phyloP scores from a whole-genome alignment of 2,113 vertebrate genomes.

The Syngnathus floridae region DNA sequence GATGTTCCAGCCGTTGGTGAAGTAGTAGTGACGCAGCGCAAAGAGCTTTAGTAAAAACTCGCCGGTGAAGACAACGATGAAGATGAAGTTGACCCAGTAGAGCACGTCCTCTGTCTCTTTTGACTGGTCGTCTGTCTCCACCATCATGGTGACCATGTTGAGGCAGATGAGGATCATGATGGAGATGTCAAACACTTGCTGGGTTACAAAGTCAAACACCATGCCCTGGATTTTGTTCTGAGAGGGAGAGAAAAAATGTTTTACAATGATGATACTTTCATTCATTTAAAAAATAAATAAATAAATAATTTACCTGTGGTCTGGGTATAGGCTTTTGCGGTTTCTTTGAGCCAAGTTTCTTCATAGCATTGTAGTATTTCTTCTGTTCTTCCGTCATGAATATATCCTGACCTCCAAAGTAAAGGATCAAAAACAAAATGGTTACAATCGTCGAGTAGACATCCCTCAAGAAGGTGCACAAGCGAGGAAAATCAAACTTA shows the following conservation, averaged over 20 bases:
- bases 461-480: not conserved
- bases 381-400: constrained; percentile 99
- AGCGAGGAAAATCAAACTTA: constrained; percentile 68
- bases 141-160: constrained; percentile 99
- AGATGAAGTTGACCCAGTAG: constrained; percentile 96
- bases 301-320: constrained; percentile 72
- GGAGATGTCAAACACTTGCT: constrained; percentile 96
- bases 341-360: constrained; percentile 97
- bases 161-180: constrained; percentile 99
- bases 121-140: constrained; percentile 92
- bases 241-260: constrained; percentile 6
- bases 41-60: constrained; percentile 97
- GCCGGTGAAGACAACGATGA: constrained; percentile 91
- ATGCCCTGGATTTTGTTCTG: constrained; percentile 93
- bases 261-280: not conserved
- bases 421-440: constrained; percentile 67
- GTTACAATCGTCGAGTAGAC: constrained; percentile 72
- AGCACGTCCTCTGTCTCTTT: constrained; percentile 87
- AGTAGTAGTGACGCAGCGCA: constrained; percentile 93
- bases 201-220: constrained; percentile 95
- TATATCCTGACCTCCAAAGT: constrained; percentile 99
- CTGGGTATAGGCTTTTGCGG: constrained; percentile 96
- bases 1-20: constrained; percentile 98
- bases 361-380: constrained; percentile 99
- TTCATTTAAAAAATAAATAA: not conserved